Evolutionary conservation across 2,888 invertebrate genomes (phyloP).

Genomic region (Eupithecia abbreviata): DNA sequence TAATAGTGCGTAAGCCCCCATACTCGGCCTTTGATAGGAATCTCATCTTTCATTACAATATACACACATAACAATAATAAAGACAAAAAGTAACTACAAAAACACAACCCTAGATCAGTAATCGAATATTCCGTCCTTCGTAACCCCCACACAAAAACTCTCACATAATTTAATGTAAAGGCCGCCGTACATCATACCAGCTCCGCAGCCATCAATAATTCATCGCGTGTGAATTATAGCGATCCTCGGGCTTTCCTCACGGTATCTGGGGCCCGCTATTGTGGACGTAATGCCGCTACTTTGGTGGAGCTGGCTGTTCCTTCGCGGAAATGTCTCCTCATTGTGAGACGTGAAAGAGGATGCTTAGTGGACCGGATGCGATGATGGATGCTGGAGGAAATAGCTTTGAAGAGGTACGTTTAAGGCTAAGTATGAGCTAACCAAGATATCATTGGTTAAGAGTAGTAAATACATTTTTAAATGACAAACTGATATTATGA

Average conservation of each 20-base stretch:
- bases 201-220: constrained; percentile 70
- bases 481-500: no score
- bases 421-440: background rate
- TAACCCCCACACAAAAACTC: constrained; percentile 10
- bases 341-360: constrained; percentile 28
- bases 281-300: constrained; percentile 37
- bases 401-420: background rate
- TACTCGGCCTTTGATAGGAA: no score
- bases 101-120: background rate
- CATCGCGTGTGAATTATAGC: constrained; percentile 70
- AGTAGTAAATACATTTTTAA: no score
- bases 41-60: no score
- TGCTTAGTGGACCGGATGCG: constrained; percentile 21
- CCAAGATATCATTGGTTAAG: background rate
- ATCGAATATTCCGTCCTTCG: background rate
- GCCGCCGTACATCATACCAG: constrained; percentile 45
- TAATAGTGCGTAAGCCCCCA: no score
- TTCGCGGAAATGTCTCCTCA: constrained; percentile 17
- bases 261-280: constrained; percentile 34
- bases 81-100: background rate
- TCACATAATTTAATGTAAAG: constrained; percentile 32
- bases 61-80: no score
- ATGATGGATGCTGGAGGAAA: constrained; percentile 10
- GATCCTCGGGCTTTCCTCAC: constrained; percentile 63
- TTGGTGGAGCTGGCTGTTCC: constrained; percentile 24